phyloP scores from a whole-genome alignment of 2,113 vertebrate species.

The Thalassoma bifasciatum region DNA sequence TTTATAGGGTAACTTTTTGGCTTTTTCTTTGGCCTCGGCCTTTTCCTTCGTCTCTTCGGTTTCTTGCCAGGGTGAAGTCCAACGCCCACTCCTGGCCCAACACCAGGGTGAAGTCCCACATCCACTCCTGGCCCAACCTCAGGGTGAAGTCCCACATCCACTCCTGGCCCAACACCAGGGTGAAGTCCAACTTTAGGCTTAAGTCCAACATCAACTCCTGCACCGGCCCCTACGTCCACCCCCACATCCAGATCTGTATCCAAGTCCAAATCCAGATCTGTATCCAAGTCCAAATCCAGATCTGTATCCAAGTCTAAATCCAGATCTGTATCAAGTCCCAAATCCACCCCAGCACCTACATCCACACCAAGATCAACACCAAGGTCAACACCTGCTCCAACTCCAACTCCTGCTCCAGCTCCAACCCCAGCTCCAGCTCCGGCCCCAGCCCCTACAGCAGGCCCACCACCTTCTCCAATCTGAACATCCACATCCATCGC shows the following conservation, averaged over 20 bases:
- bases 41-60: conserved; percentile 46
- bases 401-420: background rate
- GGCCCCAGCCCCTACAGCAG: background rate
- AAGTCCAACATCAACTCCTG: background rate
- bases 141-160: conserved; percentile 22
- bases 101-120: background rate
- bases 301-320: fast-evolving
- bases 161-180: background rate
- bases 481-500: conserved; percentile 51
- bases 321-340: background rate
- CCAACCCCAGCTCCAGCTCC: background rate
- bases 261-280: background rate
- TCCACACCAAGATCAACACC: background rate
- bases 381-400: background rate
- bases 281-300: fast-evolving
- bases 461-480: conserved; percentile 32
- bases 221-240: background rate
- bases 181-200: background rate
- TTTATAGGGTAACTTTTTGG: conserved; percentile 76
- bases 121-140: background rate
- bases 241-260: background rate
- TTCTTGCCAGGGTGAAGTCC: conserved; percentile 50
- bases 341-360: background rate
- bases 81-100: conserved; percentile 11
- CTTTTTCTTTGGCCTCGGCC: conserved; percentile 23